Conservation (phyloP, 2,797 vertebrate species). For the Anomalospiza imberbis region DNA sequence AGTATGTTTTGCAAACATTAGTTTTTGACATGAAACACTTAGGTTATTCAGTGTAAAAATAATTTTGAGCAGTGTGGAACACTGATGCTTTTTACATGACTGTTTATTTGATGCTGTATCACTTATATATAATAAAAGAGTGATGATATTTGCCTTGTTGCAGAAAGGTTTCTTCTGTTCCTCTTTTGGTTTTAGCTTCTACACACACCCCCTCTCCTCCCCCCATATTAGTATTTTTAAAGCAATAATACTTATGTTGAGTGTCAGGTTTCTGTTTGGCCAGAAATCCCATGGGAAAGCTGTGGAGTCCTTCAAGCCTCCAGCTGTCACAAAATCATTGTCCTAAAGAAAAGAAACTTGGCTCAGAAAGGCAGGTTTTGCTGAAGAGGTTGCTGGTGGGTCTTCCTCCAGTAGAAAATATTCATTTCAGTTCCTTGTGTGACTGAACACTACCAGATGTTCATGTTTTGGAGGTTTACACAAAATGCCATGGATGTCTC, state of each 20-base stretch:
- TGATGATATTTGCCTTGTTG: background rate
- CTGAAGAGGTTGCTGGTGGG: background rate
- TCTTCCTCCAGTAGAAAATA: background rate
- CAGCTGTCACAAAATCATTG: background rate
- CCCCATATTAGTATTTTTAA: fast-evolving
- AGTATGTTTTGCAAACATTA: background rate
- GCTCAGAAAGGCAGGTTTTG: background rate
- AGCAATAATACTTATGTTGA: background rate
- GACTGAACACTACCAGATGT: background rate
- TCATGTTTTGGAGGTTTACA: background rate
- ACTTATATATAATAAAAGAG: background rate
- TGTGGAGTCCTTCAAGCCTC: background rate
- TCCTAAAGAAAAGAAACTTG: background rate
- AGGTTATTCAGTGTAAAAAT: conserved; percentile 36
- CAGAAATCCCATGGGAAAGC: conserved; percentile 40
- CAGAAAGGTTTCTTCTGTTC: background rate
- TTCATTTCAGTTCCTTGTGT: background rate
- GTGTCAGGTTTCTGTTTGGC: conserved; percentile 34
- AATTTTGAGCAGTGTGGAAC: conserved; percentile 26
- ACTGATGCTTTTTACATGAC: background rate
- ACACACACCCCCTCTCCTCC: background rate
- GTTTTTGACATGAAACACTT: conserved; percentile 9
- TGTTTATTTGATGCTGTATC: conserved; percentile 11
- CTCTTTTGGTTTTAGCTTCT: background rate
- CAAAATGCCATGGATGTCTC: background rate